These are phyloP conservation scores for Sinopyrophorus schimmeli DNA, from an alignment of 2,888 invertebrate genomes.

Conservation along the genomic window DNA sequence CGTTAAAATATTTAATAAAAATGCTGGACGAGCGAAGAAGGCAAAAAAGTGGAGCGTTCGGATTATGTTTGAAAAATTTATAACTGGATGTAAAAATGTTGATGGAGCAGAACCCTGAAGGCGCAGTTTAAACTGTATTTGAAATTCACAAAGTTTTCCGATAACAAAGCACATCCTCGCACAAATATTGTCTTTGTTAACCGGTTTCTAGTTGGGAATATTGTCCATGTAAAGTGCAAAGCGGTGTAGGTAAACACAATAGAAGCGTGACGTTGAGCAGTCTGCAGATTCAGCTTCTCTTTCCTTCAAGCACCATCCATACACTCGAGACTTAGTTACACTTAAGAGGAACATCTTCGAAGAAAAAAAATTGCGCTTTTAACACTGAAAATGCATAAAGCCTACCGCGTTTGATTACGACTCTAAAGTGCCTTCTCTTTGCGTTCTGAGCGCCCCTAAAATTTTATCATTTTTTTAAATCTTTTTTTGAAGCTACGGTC, in stretches of 20 bases:
- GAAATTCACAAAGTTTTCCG: slow-evolving; percentile 12
- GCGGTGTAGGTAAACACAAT: slow-evolving; percentile 50
- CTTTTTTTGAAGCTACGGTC: background rate
- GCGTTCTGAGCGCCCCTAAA: background rate
- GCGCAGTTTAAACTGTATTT: slow-evolving; percentile 11
- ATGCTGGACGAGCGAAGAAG: too few species aligned
- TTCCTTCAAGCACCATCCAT: slow-evolving; percentile 21
- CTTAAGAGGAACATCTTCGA: slow-evolving; percentile 27
- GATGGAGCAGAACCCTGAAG: background rate
- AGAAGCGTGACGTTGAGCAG: slow-evolving; percentile 33
- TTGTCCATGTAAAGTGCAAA: slow-evolving; percentile 51
- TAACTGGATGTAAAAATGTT: slow-evolving; percentile 6
- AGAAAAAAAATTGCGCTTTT: slow-evolving; percentile 30
- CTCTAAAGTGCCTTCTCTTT: slow-evolving; percentile 2
- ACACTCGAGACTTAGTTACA: slow-evolving; percentile 25
- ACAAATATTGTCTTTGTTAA: slow-evolving; percentile 37
- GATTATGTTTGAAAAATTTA: too few species aligned
- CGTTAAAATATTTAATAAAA: too few species aligned
- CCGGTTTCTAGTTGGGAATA: slow-evolving; percentile 43
- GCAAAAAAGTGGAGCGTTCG: too few species aligned
- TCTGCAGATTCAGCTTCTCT: slow-evolving; percentile 26
- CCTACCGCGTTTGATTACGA: slow-evolving; percentile 11
- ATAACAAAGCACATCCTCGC: slow-evolving; percentile 33
- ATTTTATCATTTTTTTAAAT: slow-evolving; percentile 3
- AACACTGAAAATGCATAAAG: slow-evolving; percentile 24